Base-by-base conservation (phyloP, 1,140 invertebrate species). In the Listronotus oregonensis region DNA sequence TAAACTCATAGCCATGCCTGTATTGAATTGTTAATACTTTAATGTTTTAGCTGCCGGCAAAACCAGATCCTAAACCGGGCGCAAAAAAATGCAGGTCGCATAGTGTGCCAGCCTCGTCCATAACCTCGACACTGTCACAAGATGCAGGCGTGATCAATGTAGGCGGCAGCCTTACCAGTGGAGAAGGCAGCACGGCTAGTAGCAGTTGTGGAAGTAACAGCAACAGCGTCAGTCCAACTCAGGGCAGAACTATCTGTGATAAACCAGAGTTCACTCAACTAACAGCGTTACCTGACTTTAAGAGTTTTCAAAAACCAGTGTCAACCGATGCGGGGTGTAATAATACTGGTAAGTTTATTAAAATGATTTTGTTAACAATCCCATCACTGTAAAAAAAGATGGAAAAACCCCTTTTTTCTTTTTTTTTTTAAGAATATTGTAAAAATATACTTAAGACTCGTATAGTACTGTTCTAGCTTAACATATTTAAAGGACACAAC, bases 221-320 rank as follows among this genome's bases (percentile, higher is more conserved):
- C 65, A 68, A 63, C 67, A 74, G 71, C 65, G 68, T 71, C 60
- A 77, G 73, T 70, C 71, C 71, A 46, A 71, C 71, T 73, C 71
- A 76, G 73, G 75, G 74, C 69, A 69, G 74, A 75, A 66, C 64
- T 64, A 73, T 76, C 77, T 79, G 77, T 79, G 77, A 79, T 79
- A 78, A 76, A 77, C 59, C 72, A 72, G 75, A 76, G 69, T 75
- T 72, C 71, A 75, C 66, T 68, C 75, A 78, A 72, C 61, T 73
- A 72, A 69, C 73, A 65, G 61, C 75, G 75, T 77, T 79, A 79
- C 77, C 77, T 78, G 77, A 79, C 68, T 78, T 79, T 65, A 76
- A 75, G 61, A 77, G 76, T 75, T 79, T 79, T 64, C 75, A 79
- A 54, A 76, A 73, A 66, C 68, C 73, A 60, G 67, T 59, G 11